Conservation (phyloP, 2,888 invertebrate genomes). For the Subacronicta megacephala region DNA sequence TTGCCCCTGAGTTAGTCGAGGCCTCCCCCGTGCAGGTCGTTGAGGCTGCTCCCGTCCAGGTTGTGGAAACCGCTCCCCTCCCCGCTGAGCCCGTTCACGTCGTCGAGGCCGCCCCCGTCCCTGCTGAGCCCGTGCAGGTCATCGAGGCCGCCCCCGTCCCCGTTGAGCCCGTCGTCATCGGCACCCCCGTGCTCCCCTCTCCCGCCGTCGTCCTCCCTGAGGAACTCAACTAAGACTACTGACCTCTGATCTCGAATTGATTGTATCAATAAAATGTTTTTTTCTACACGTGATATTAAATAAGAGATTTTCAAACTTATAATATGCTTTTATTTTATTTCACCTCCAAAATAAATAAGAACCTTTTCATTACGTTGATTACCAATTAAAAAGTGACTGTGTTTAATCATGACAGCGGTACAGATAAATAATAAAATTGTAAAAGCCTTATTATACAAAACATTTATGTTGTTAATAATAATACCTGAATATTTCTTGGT, state of each 20-base stretch:
- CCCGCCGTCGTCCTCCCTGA: constrained; percentile 60
- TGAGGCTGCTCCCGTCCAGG: constrained; percentile 25
- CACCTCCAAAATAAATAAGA: too few relatives aligned
- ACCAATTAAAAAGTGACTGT: too few relatives aligned
- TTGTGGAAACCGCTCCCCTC: constrained; percentile 23
- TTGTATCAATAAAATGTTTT: background rate
- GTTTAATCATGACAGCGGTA: too few relatives aligned
- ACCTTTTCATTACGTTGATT: too few relatives aligned
- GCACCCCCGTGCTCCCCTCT: constrained; percentile 43
- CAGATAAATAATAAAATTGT: too few relatives aligned
- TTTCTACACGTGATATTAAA: constrained; percentile 23
- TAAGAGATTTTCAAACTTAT: constrained; percentile 12
- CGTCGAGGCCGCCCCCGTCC: constrained; percentile 19
- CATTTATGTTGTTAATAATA: too few relatives aligned
- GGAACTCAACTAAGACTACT: constrained; percentile 16
- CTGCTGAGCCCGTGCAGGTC: constrained; percentile 8
- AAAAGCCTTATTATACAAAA: too few relatives aligned
- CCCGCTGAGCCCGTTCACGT: constrained; percentile 19
- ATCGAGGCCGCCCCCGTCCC: constrained; percentile 20
- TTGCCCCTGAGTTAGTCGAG: constrained; percentile 49
- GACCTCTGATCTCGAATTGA: background rate
- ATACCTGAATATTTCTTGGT: too few relatives aligned
- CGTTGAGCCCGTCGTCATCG: constrained; percentile 38
- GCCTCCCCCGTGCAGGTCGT: constrained; percentile 27
- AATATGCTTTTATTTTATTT: too few relatives aligned